Evolutionary conservation across 2,797 vertebrate genomes (phyloP).

Genomic region (Malurus splendens): DNA sequence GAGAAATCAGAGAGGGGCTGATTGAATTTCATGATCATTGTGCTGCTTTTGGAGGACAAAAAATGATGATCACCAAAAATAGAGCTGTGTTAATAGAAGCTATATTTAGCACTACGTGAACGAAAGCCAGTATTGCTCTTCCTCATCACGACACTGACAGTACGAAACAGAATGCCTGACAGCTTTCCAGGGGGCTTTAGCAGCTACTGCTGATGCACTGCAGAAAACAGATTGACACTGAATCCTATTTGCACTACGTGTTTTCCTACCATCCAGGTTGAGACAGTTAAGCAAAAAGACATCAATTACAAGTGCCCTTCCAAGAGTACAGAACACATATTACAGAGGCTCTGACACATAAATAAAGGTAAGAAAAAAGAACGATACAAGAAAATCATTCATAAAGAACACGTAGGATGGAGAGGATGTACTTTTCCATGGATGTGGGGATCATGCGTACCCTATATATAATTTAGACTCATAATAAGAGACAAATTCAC

Average conservation of each 20-base stretch:
- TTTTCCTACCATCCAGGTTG: background rate
- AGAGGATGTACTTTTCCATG: background rate
- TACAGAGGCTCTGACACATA: background rate
- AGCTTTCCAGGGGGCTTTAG: background rate
- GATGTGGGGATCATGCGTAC: background rate
- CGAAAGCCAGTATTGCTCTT: background rate
- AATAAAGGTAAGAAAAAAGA: background rate
- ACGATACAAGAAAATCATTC: background rate
- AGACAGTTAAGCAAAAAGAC: background rate
- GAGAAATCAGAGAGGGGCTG: background rate
- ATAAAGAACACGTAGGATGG: background rate
- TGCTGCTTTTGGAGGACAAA: background rate
- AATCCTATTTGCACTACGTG: background rate
- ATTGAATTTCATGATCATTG: background rate
- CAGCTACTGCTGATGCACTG: background rate
- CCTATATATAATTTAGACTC: background rate
- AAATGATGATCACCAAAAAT: rapidly evolving
- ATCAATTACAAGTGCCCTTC: background rate
- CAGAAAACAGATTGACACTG: background rate
- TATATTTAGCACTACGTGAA: background rate
- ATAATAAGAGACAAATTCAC: background rate
- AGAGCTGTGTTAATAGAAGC: background rate
- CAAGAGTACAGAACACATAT: background rate
- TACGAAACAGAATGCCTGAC: background rate
- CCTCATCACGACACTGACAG: background rate